Conservation (phyloP, 1,140 invertebrate genomes). For the Drosophila sp. region DNA sequence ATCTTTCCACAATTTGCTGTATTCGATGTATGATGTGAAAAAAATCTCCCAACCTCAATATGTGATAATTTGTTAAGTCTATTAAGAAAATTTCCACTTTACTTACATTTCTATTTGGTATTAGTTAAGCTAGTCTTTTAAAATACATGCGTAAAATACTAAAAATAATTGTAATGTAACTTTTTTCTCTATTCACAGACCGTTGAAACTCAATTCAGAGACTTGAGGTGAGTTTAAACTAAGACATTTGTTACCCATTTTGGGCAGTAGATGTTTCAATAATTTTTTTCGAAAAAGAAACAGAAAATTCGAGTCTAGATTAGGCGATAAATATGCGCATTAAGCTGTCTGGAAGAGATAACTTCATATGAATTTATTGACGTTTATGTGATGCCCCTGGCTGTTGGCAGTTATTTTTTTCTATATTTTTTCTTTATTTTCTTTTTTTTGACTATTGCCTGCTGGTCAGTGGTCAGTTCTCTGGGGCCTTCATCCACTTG, state of each 20-base stretch:
- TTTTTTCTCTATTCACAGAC: conserved; percentile 43
- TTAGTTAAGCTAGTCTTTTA: not conserved
- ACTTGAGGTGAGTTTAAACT: conserved; percentile 56
- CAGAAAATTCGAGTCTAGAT: conserved; percentile 74
- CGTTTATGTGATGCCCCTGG: conserved; percentile 25
- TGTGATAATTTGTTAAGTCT: too few relatives aligned
- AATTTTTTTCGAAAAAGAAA: conserved; percentile 44
- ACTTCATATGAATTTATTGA: conserved; percentile 83
- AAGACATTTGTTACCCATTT: conserved; percentile 43
- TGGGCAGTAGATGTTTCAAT: conserved; percentile 32
- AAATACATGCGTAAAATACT: not conserved
- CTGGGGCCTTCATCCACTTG: conserved; percentile 57
- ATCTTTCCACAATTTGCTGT: conserved; percentile 9
- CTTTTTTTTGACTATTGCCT: too few relatives aligned
- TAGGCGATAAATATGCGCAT: conserved; percentile 79
- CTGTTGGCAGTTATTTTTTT: not conserved
- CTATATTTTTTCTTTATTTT: too few relatives aligned
- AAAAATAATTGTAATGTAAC: conserved; percentile 16
- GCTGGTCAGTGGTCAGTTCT: conserved; percentile 51
- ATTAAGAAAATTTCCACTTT: too few relatives aligned
- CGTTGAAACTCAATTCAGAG: conserved; percentile 25
- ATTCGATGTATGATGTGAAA: not conserved
- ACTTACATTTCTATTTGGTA: too few relatives aligned
- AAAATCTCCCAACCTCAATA: too few relatives aligned
- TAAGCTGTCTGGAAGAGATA: conserved; percentile 82